Conservation (phyloP, 2,113 vertebrate species). For the Pelecanoides urinatrix region DNA sequence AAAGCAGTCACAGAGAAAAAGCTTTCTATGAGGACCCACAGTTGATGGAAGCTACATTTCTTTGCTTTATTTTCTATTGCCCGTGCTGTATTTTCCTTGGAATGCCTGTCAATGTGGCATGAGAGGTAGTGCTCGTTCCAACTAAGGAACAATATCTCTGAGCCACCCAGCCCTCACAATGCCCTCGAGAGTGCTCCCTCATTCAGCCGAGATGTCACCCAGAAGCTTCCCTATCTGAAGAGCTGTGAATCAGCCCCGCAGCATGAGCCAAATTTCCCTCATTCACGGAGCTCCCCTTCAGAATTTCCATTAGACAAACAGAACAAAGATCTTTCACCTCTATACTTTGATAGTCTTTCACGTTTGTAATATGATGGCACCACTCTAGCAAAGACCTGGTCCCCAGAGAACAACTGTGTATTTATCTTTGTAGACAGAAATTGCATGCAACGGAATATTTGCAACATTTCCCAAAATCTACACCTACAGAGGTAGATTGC, state of each 20-base stretch:
- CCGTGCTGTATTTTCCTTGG: not conserved
- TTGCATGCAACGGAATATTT: not conserved
- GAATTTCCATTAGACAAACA: not conserved
- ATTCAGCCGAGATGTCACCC: not conserved
- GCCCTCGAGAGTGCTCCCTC: not conserved
- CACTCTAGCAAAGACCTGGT: not conserved
- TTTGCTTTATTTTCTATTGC: not conserved
- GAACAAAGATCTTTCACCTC: not conserved
- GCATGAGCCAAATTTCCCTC: not conserved
- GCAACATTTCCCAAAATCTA: not conserved
- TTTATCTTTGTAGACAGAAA: not conserved
- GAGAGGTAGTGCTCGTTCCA: not conserved
- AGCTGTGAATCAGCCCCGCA: not conserved
- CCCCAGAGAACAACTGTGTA: not conserved
- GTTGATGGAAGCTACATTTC: not conserved
- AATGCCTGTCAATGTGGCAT: not conserved
- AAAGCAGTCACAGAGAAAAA: not conserved
- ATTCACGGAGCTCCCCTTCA: not conserved
- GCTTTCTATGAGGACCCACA: not conserved
- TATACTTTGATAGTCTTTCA: not conserved
- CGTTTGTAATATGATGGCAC: not conserved
- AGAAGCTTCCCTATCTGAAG: not conserved
- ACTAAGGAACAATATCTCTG: not conserved
- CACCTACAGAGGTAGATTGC: not conserved
- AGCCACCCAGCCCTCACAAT: not conserved